phyloP scores from a whole-genome alignment of 1,140 invertebrate species.

The Brachionus paranguensis region DNA sequence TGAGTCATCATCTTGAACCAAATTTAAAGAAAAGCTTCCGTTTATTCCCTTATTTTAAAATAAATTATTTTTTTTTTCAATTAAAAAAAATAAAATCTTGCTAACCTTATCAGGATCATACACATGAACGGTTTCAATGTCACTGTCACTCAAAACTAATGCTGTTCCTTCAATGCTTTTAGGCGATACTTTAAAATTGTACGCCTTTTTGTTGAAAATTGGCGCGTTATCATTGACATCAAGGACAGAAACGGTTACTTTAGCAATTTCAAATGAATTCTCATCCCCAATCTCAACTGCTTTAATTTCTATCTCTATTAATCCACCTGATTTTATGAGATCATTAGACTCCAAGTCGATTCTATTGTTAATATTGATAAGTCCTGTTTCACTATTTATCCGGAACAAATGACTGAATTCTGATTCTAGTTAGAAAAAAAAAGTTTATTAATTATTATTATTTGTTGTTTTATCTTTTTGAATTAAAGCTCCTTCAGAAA shows the following conservation, averaged over 20 bases:
- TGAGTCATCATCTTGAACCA: not conserved
- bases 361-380: not conserved
- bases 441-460: not conserved
- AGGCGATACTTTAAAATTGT: conserved; percentile 63
- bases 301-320: not conserved
- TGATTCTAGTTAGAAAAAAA: not conserved
- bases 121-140: conserved; percentile 18
- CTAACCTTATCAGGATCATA: conserved; percentile 43
- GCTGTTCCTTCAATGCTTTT: conserved; percentile 74
- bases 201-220: conserved; percentile 70
- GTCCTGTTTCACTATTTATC: not conserved
- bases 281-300: conserved; percentile 6
- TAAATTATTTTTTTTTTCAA: not conserved
- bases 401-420: not conserved
- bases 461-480: no score
- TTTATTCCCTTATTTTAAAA: conserved; percentile 49
- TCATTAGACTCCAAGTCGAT: conserved; percentile 1
- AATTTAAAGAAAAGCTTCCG: conserved; percentile 19
- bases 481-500: no score
- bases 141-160: conserved; percentile 54
- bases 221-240: conserved; percentile 92
- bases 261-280: conserved; percentile 58
- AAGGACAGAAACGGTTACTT: conserved; percentile 73
- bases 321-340: not conserved
- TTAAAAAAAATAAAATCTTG: not conserved